A percentile compares a stretch with the other conserved stretches of the same genome.
phyloP scores from a whole-genome alignment of 2,888 invertebrate species.

The Acanthosepion lycidas region DNA sequence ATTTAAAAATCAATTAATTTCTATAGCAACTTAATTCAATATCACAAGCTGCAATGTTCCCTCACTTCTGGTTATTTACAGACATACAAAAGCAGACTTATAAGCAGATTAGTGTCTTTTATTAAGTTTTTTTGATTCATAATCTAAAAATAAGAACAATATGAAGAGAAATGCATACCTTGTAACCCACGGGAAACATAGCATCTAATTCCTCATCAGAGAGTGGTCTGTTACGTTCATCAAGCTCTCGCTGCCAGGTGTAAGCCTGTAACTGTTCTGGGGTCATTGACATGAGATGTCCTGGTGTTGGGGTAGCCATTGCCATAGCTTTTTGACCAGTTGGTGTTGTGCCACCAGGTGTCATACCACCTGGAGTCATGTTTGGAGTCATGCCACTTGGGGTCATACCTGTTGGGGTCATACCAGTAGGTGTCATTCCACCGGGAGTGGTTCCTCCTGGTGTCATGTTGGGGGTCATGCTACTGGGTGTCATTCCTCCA shows the following conservation, averaged over 20 bases:
- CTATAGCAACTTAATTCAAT: no score
- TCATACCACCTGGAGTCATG: conserved; percentile 74
- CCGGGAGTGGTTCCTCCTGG: conserved; percentile 71
- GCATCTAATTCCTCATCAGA: conserved; percentile 97
- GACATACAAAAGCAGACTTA: no score
- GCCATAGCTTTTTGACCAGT: conserved; percentile 92
- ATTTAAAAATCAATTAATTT: no score
- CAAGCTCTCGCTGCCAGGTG: conserved; percentile 98
- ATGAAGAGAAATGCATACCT: conserved; percentile 78
- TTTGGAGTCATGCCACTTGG: conserved; percentile 81
- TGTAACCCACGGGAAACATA: conserved; percentile 98
- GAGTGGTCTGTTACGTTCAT: conserved; percentile 96
- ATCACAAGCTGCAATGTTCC: no score
- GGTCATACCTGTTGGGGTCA: conserved; percentile 70
- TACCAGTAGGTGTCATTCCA: conserved; percentile 71
- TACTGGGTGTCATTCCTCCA: conserved; percentile 68
- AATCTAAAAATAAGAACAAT: no score
- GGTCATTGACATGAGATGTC: conserved; percentile 97
- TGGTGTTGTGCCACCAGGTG: conserved; percentile 76
- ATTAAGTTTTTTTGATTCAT: no score
- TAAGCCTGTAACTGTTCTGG: conserved; percentile 99
- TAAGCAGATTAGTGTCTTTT: no score
- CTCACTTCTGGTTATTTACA: no score
- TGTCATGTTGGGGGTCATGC: conserved; percentile 79
- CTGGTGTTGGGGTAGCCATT: conserved; percentile 97